Conservation (phyloP, 1,140 invertebrate genomes). For the Temnothorax nylanderi region DNA sequence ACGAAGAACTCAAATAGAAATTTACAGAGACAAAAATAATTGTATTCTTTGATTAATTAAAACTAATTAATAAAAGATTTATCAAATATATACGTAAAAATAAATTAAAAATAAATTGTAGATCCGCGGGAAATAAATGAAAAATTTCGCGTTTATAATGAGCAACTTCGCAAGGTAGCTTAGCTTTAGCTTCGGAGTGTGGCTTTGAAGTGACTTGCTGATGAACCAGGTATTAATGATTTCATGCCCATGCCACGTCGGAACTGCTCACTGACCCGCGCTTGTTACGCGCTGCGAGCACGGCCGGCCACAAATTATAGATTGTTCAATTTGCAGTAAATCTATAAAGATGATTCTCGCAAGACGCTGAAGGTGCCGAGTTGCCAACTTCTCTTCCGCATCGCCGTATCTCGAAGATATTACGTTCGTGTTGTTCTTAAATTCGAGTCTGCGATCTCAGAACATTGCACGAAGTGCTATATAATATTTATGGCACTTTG, state of each 20-base stretch:
- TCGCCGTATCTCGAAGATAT: constrained; percentile 13
- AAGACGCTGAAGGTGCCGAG: constrained; percentile 56
- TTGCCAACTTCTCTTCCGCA: constrained; percentile 51
- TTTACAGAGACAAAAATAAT: background rate
- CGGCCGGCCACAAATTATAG: constrained; percentile 78
- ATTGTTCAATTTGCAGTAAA: constrained; percentile 84
- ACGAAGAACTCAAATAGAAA: background rate
- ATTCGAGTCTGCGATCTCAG: background rate
- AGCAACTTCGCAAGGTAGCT: background rate
- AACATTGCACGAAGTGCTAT: background rate
- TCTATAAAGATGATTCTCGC: constrained; percentile 78
- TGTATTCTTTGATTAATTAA: background rate
- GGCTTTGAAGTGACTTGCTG: constrained; percentile 51
- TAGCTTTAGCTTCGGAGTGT: constrained; percentile 17
- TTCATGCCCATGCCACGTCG: constrained; percentile 77
- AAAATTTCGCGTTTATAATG: background rate
- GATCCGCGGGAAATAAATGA: background rate
- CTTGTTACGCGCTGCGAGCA: constrained; percentile 78
- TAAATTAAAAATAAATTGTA: background rate
- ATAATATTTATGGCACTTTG: background rate
- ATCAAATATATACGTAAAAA: background rate
- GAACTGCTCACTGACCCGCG: constrained; percentile 57
- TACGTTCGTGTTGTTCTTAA: background rate
- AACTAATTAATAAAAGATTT: background rate
- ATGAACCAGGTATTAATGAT: constrained; percentile 80